A percentile compares a stretch with the other conserved stretches of the same genome.
Conservation (phyloP, 2,113 vertebrate genomes). For the Platycercus adscitus region DNA sequence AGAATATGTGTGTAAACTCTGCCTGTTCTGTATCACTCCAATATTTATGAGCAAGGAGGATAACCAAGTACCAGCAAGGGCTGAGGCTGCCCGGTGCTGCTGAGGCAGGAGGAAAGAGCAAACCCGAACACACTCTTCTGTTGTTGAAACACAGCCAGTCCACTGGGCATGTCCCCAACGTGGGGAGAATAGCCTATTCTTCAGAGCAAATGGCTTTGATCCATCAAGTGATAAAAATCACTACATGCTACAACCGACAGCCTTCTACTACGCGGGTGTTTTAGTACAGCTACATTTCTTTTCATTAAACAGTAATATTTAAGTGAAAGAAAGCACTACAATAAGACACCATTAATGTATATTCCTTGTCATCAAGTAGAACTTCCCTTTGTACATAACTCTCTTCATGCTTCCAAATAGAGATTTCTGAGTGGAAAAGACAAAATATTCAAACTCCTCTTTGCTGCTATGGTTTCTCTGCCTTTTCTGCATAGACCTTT, state of each 20-base stretch:
- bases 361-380: not conserved
- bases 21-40: not conserved
- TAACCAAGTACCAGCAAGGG: rapidly evolving
- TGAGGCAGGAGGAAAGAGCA: not conserved
- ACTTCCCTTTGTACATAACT: not conserved
- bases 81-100: not conserved
- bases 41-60: not conserved
- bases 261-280: rapidly evolving
- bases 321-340: not conserved
- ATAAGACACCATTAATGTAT: no score
- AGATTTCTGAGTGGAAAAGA: not conserved
- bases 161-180: rapidly evolving
- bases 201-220: not conserved
- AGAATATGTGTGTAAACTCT: not conserved
- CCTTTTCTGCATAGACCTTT: not conserved
- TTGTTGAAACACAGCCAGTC: not conserved
- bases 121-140: not conserved
- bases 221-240: not conserved
- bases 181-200: not conserved
- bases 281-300: not conserved
- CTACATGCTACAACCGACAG: not conserved
- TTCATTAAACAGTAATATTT: not conserved
- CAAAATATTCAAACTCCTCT: not conserved
- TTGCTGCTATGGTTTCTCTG: not conserved
- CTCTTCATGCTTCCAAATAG: rapidly evolving